Percentiles rank a stretch among this genome's conserved stretches.
phyloP scores from a whole-genome alignment of 2,888 invertebrate species.

The Drosophila rubida region DNA sequence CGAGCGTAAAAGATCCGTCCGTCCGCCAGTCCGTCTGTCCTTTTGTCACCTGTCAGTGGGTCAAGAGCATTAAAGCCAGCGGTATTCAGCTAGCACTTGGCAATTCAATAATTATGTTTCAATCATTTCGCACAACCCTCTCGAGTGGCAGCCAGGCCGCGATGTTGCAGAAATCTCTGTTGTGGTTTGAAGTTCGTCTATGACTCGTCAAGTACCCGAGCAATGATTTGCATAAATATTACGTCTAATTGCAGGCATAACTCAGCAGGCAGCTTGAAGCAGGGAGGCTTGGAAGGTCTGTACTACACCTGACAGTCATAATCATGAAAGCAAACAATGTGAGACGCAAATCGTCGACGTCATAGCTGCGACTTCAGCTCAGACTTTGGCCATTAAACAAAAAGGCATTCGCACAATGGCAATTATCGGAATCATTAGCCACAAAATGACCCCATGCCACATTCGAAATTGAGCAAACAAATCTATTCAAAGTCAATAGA shows the following conservation, averaged over 20 bases:
- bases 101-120: constrained; percentile 51
- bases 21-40: constrained; percentile 22
- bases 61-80: constrained; percentile 64
- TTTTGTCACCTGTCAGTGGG: constrained; percentile 71
- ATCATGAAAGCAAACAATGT: constrained; percentile 49
- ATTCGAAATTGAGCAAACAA: constrained; percentile 55
- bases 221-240: constrained; percentile 74
- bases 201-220: constrained; percentile 34
- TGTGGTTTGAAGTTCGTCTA: constrained; percentile 27
- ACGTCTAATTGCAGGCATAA: constrained; percentile 67
- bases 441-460: constrained; percentile 49
- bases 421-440: constrained; percentile 76
- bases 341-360: constrained; percentile 27
- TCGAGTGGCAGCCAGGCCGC: constrained; percentile 23
- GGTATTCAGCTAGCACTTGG: constrained; percentile 31
- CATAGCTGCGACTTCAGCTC: constrained; percentile 12
- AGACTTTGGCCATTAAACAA: constrained; percentile 40
- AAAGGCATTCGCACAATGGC: constrained; percentile 71
- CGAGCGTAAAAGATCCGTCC: constrained; percentile 30
- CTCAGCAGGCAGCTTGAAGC: neutral
- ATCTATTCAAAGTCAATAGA: constrained; percentile 56
- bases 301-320: constrained; percentile 66
- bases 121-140: constrained; percentile 37
- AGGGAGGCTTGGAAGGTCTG: neutral
- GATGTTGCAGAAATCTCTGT: constrained; percentile 8